Evolutionary conservation across 2,113 vertebrate genomes (phyloP), one percentile per base, ranked within the genome.

Genomic region (Pseudorhombus dupliciocellatus): DNA sequence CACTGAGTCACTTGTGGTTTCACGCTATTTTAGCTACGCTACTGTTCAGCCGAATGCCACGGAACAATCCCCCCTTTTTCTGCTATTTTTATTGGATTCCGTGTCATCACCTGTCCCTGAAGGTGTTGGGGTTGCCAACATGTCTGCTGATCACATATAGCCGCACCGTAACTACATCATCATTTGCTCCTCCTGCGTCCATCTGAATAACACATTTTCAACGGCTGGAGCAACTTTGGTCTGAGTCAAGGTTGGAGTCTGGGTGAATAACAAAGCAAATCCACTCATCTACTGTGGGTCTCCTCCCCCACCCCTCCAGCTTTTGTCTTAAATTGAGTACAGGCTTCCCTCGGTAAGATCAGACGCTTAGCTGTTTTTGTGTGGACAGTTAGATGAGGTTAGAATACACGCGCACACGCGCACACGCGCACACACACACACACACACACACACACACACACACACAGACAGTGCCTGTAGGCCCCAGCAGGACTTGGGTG

Each of bases 401-500:
- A 42, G 42, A 82, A 48, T 57, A 46, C 42, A 18, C 46, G 54
- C 62, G 62, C 54, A 77, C 61, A 73, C 65, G 69, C 63, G 76
- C 69, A 81, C 60, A 82, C 70, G 85, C 66, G 73, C 40, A 61
- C 44, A 67, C 40, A 14, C 55, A 68, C 26, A 4, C 21, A 44
- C 15, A 16, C 46, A 59, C 62, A 67, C 61, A 76, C 61, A 73
- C 64, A 70, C 66, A 79, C 69, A 80, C 60, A 81, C 70, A 87
- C 63, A 75, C 44, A 61, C 44, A 70, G 40, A 16, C 55, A 70
- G 26, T 4, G 21, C 59, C 44, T 77, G 61, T 56, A 30, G 66
- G 83, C 44, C 68, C 50, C 61, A 77, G 69, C 48, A 81, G 78
- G 87, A 82, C 85, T 81, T 93, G 92, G 91, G 91, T 93, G 92